phyloP scores from a whole-genome alignment of 2,113 vertebrate genomes.

The Sebastes schlegelii region DNA sequence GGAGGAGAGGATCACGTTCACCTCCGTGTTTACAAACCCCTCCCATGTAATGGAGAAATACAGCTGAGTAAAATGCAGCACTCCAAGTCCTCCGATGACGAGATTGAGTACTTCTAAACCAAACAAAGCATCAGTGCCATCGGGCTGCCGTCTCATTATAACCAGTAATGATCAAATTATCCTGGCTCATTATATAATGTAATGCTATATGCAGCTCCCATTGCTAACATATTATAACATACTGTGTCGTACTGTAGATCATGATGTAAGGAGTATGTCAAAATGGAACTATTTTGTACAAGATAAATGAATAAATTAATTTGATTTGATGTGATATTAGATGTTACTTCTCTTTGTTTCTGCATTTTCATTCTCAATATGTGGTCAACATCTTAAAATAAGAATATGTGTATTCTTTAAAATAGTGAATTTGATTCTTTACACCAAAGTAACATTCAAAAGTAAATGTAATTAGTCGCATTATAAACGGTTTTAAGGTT shows the following conservation, averaged over 20 bases:
- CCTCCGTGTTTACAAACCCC: slow-evolving; percentile 79
- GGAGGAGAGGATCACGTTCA: slow-evolving; percentile 81
- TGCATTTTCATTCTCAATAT: too few species aligned
- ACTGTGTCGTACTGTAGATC: neutral
- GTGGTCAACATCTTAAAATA: too few species aligned
- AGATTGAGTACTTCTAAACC: slow-evolving; percentile 78
- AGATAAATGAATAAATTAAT: slow-evolving; percentile 18
- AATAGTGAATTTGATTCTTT: too few species aligned
- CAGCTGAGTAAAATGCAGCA: slow-evolving; percentile 74
- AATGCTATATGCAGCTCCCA: neutral
- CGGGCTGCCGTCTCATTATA: neutral
- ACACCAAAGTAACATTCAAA: too few species aligned
- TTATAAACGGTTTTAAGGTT: too few species aligned
- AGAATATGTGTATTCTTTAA: too few species aligned
- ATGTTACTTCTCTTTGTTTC: neutral
- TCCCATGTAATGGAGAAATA: slow-evolving; percentile 68
- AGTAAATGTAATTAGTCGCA: too few species aligned
- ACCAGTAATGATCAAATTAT: neutral
- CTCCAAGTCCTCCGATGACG: slow-evolving; percentile 68
- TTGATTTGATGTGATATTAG: neutral
- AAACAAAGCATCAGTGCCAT: slow-evolving; percentile 22
- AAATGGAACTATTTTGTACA: slow-evolving; percentile 27
- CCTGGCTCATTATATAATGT: neutral
- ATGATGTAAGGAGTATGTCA: neutral
- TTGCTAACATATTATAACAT: neutral